These are phyloP conservation scores for Rhopalosiphum padi DNA, from an alignment of 1,140 invertebrate genomes.

Conservation along the genomic window DNA sequence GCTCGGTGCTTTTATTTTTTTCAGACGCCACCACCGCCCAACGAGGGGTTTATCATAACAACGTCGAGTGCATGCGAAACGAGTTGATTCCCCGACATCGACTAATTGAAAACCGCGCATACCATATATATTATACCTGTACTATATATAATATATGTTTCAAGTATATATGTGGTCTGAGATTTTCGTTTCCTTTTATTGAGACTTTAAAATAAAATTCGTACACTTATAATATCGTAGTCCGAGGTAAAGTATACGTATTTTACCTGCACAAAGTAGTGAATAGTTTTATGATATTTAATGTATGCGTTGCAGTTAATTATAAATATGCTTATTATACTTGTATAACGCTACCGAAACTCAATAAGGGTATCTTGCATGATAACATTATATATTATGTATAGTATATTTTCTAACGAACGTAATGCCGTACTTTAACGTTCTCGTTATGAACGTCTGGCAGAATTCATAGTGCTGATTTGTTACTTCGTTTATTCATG, in stretches of 20 bases:
- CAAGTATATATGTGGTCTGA: background rate
- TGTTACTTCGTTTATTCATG: background rate
- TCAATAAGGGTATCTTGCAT: background rate
- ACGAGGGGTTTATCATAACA: conserved; percentile 29
- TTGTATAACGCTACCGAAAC: background rate
- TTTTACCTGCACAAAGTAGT: background rate
- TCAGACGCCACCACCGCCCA: background rate
- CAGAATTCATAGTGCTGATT: background rate
- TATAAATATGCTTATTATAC: background rate
- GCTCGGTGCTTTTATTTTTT: conserved; percentile 32
- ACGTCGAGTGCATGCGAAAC: conserved; percentile 43
- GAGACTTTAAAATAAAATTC: background rate
- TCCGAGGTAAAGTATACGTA: background rate
- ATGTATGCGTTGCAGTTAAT: background rate
- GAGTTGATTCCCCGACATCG: conserved; percentile 28
- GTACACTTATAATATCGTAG: background rate
- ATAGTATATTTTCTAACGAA: background rate
- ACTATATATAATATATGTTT: background rate
- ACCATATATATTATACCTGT: background rate
- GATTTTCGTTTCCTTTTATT: background rate
- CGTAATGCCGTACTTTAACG: background rate
- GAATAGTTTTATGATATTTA: background rate
- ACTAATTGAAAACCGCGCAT: conserved; percentile 32
- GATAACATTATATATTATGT: background rate
- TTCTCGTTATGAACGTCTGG: background rate